Evolutionary conservation across 2,113 vertebrate species (phyloP).

Genomic region (Channa argus): DNA sequence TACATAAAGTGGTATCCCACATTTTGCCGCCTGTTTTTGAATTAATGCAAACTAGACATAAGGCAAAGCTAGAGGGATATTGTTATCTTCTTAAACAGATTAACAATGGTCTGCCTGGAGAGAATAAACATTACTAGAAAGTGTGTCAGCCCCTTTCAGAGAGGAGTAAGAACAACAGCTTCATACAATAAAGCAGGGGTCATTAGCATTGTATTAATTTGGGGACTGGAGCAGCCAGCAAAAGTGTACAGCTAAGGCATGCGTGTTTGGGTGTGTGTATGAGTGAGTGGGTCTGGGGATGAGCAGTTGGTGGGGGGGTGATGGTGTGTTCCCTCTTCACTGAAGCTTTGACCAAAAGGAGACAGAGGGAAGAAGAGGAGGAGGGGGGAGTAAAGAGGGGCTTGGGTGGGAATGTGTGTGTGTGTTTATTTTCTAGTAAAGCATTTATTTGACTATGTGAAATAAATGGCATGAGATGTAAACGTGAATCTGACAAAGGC

Average conservation of each 20-base stretch:
- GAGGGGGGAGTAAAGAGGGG: constrained; percentile 1
- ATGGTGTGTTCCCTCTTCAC: constrained; percentile 51
- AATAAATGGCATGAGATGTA: constrained; percentile 47
- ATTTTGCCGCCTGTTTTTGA: constrained; percentile 59
- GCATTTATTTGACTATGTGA: constrained; percentile 54
- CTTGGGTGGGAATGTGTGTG: constrained; percentile 59
- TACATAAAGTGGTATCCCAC: neutral
- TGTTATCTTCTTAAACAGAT: constrained; percentile 76
- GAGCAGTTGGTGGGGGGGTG: constrained; percentile 21
- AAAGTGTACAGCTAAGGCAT: constrained; percentile 68
- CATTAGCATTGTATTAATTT: constrained; percentile 82
- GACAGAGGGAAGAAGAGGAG: constrained; percentile 49
- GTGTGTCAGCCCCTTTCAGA: constrained; percentile 73
- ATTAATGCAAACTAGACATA: constrained; percentile 57
- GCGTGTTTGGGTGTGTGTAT: constrained; percentile 58
- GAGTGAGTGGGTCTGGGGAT: constrained; percentile 66
- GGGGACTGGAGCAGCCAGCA: constrained; percentile 66
- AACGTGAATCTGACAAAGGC: constrained; percentile 32
- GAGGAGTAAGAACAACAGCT: constrained; percentile 49
- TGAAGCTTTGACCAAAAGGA: constrained; percentile 69
- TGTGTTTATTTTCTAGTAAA: constrained; percentile 11
- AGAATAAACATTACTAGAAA: constrained; percentile 78
- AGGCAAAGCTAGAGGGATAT: constrained; percentile 52
- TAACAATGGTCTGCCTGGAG: constrained; percentile 71
- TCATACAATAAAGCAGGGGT: constrained; percentile 76